Evolutionary conservation across 1,140 invertebrate species (phyloP).

Genomic region (Zaprionus ghesquierei): DNA sequence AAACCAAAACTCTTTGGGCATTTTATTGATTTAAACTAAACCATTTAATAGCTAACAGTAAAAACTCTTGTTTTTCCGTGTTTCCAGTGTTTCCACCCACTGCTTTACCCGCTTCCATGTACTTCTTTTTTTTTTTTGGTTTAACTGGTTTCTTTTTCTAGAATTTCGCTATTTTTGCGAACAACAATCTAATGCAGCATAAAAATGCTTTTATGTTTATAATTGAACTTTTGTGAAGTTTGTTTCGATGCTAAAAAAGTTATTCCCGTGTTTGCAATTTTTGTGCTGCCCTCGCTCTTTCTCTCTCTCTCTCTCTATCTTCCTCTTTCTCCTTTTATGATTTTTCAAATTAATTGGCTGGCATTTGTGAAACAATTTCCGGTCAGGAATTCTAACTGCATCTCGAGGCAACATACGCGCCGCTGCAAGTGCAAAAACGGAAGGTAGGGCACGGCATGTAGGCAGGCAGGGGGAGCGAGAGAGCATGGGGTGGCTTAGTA

Average conservation of each 20-base stretch:
- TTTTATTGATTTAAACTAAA: not conserved
- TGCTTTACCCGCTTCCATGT: not conserved
- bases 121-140: not conserved
- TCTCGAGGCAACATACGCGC: slow-evolving; percentile 19
- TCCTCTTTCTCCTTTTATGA: slow-evolving; percentile 35
- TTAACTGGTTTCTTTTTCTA: not conserved
- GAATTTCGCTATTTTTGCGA: not conserved
- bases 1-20: not conserved
- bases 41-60: not conserved
- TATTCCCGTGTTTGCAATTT: slow-evolving; percentile 34
- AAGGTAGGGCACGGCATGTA: not conserved
- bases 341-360: slow-evolving; percentile 75
- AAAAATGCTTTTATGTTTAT: slow-evolving; percentile 3
- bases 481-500: not conserved
- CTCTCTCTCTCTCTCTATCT: not conserved
- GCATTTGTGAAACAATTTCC: slow-evolving; percentile 77
- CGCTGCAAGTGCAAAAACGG: not conserved
- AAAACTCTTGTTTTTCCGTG: not conserved
- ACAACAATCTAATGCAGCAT: not conserved
- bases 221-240: slow-evolving; percentile 8
- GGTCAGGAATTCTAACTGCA: slow-evolving; percentile 71
- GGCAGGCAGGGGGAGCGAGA: not conserved
- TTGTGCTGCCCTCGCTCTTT: slow-evolving; percentile 7
- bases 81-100: not conserved
- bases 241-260: slow-evolving; percentile 7